Conservation (phyloP, 2,113 vertebrate genomes). For the Ciconia maguari region DNA sequence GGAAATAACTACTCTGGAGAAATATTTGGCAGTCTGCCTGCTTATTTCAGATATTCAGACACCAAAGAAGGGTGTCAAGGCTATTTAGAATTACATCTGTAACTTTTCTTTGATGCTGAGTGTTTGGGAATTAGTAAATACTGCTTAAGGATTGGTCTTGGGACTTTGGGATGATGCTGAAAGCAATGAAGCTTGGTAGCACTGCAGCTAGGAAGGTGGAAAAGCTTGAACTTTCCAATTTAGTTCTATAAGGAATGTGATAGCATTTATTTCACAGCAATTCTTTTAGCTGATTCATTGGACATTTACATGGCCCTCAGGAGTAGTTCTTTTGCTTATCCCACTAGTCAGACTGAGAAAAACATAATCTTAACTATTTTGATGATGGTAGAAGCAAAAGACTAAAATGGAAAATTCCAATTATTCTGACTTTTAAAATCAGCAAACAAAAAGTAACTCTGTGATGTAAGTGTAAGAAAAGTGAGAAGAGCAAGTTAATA, state of each 20-base stretch:
- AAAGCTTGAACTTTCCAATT: neutral
- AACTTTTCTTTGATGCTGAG: constrained; percentile 53
- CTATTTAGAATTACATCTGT: constrained; percentile 61
- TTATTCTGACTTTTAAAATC: neutral
- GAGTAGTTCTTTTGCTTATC: neutral
- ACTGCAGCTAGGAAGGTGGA: neutral
- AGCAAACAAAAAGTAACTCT: neutral
- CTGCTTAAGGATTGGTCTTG: neutral
- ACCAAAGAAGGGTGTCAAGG: constrained; percentile 42
- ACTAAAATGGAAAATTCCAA: neutral
- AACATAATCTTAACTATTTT: neutral
- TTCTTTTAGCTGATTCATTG: neutral
- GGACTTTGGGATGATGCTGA: neutral
- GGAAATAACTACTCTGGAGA: constrained; percentile 47
- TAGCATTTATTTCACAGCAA: neutral
- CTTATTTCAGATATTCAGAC: constrained; percentile 55
- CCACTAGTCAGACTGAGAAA: neutral
- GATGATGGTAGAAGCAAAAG: neutral
- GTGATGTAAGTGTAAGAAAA: neutral
- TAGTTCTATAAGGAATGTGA: neutral
- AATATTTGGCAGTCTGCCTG: constrained; percentile 52
- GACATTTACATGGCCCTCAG: neutral
- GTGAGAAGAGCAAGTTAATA: neutral
- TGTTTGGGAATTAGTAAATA: constrained; percentile 33
- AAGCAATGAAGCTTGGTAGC: neutral